These are phyloP conservation scores for Nysson spinosus DNA, from an alignment of 2,888 invertebrate genomes.

Conservation along the genomic window DNA sequence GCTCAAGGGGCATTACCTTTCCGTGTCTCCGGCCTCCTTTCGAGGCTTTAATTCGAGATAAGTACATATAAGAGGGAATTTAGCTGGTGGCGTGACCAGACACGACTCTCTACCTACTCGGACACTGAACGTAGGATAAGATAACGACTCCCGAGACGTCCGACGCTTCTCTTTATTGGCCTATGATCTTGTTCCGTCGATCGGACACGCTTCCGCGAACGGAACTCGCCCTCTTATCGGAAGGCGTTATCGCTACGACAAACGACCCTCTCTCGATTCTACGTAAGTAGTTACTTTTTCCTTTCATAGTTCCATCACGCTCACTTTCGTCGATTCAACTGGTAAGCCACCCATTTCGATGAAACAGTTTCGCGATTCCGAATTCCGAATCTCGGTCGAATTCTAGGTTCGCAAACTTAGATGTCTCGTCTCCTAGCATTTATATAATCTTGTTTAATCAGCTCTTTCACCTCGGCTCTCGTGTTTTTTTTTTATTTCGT, in stretches of 20 bases:
- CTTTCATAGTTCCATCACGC: no score
- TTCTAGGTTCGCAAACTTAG: no score
- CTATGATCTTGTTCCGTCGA: conserved; percentile 51
- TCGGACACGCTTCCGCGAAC: conserved; percentile 17
- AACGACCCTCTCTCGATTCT: neutral
- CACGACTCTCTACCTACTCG: conserved; percentile 48
- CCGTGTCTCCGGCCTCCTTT: conserved; percentile 58
- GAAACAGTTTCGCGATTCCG: no score
- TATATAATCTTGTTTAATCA: no score
- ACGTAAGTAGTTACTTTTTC: no score
- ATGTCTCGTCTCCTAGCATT: no score
- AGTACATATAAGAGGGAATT: conserved; percentile 45
- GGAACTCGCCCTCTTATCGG: neutral
- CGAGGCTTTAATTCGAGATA: conserved; percentile 55
- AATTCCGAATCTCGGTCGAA: no score
- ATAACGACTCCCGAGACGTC: conserved; percentile 52
- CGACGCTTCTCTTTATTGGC: conserved; percentile 59
- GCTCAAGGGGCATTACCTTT: conserved; percentile 51
- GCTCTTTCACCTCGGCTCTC: no score
- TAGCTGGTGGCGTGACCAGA: conserved; percentile 61
- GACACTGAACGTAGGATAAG: conserved; percentile 60
- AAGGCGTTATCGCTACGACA: neutral
- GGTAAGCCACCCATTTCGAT: no score
- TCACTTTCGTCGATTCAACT: no score
- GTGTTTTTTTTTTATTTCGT: no score